Evolutionary conservation across 2,888 invertebrate species (phyloP), one percentile per base, ranked within the genome.

Genomic region (Actias luna): DNA sequence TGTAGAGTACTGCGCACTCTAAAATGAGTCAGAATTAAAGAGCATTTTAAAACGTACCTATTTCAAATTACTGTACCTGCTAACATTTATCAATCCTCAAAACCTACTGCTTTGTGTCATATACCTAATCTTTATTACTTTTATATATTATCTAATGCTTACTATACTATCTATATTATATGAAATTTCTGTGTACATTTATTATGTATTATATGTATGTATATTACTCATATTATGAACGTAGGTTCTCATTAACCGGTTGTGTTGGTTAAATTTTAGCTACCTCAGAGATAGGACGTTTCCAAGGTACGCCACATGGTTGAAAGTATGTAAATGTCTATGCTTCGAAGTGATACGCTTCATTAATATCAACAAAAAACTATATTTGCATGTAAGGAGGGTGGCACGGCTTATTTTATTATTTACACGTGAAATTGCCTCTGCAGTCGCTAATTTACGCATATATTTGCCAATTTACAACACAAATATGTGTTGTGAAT

Each of bases 221-320:
- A 55, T 59, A 39, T 46, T 55, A 33, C 42, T 61, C 64, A 31
- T 57, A 12, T 46, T 46, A 1, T 60, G 46, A 57, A 62, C 10
- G 31, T 71, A 70, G 59, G 58, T 65, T 60, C 64, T 59, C 64
- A 59, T 63, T 73, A 71, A 73, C 70, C 73, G 65, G 73, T 72
- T 70, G 61, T 71, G 46, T 72, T 72, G 75, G 77, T 89, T 78
- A 71, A 84, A 87, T 89, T 90, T 87, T 92, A 97, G 97, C 96
- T 97, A 97, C 93, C 96, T 97, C 90, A 95, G 96, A 95, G 97
- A 97, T 94, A 95, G 97, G 96, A 97, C 97, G 76, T 97, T 97
- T 92, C 97, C 97, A 95, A 97, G 97, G 97, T 96, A 96, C 89
- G 94, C 91, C 82, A 82, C 80, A 78, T 72, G 73, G 71, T 77